Evolutionary conservation across 2,888 invertebrate species (phyloP).

Genomic region (Myopa testacea): DNA sequence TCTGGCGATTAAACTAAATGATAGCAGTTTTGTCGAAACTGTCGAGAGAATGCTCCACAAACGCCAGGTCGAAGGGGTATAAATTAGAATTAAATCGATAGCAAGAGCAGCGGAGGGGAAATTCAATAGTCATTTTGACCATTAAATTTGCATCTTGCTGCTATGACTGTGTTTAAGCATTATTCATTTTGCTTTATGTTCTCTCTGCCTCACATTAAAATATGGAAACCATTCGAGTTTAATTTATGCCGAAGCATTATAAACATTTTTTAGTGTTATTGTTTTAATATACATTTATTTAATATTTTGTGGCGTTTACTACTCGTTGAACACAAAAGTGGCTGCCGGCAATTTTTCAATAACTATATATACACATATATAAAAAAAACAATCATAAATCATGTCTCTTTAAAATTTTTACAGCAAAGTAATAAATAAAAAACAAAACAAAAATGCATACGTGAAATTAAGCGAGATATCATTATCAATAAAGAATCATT

Average conservation of each 20-base stretch:
- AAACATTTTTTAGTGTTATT: neutral
- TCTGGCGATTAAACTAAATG: no score
- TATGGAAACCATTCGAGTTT: no score
- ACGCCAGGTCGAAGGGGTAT: no score
- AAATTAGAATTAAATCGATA: no score
- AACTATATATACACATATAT: constrained; percentile 1
- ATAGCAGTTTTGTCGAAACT: no score
- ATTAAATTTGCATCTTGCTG: no score
- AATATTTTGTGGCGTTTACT: constrained; percentile 37
- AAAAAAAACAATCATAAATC: constrained; percentile 23
- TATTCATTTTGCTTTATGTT: neutral
- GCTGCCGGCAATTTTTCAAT: constrained; percentile 25
- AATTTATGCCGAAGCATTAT: neutral
- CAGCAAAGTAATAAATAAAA: constrained; percentile 34
- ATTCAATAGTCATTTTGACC: no score
- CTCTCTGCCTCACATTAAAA: neutral
- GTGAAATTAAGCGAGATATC: constrained; percentile 53
- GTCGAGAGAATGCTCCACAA: no score
- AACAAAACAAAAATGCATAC: constrained; percentile 44
- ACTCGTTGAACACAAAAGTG: constrained; percentile 30
- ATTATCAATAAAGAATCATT: constrained; percentile 53
- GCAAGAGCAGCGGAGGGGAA: no score
- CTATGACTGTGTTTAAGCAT: no score
- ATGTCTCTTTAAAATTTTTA: constrained; percentile 29
- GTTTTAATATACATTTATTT: constrained; percentile 18